Evolutionary conservation across 1,140 invertebrate genomes (phyloP).

Genomic region (Drosophila hydei): DNA sequence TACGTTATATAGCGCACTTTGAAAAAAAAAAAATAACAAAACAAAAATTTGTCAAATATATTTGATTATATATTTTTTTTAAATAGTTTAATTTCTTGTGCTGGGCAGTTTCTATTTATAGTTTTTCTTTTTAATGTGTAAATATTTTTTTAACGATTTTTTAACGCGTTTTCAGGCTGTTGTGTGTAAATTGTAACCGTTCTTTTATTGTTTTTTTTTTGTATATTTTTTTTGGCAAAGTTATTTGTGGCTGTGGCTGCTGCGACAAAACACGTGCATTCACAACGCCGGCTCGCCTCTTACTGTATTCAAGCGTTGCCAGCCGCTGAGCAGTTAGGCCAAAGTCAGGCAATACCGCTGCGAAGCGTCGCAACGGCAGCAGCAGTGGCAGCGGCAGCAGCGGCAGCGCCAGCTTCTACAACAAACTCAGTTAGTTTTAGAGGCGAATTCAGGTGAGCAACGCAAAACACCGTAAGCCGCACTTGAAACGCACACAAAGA

Average conservation of each 20-base stretch:
- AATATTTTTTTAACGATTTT: background rate
- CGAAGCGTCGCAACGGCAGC: conserved; percentile 20
- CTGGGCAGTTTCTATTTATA: conserved; percentile 11
- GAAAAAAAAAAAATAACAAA: conserved; percentile 63
- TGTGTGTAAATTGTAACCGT: conserved; percentile 18
- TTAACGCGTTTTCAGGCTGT: conserved; percentile 9
- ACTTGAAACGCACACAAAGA: conserved; percentile 14
- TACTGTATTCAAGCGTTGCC: conserved; percentile 83
- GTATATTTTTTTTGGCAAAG: conserved; percentile 11
- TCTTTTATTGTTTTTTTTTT: conserved; percentile 13
- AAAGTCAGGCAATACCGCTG: conserved; percentile 63
- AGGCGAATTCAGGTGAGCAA: conserved; percentile 49
- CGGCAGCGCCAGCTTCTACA: conserved; percentile 50
- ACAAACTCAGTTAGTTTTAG: conserved; percentile 75
- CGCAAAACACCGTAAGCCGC: conserved; percentile 79
- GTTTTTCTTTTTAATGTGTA: conserved; percentile 2
- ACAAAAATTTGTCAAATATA: conserved; percentile 48
- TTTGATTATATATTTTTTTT: conserved; percentile 4
- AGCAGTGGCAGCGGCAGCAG: conserved; percentile 4
- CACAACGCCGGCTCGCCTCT: conserved; percentile 83
- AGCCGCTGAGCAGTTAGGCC: conserved; percentile 80
- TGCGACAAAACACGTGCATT: conserved; percentile 79
- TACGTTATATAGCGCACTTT: conserved; percentile 39
- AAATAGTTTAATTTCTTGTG: conserved; percentile 1
- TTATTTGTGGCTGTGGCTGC: conserved; percentile 19